Evolutionary conservation across 2,797 vertebrate species (phyloP).

Genomic region (Gastrophryne carolinensis): DNA sequence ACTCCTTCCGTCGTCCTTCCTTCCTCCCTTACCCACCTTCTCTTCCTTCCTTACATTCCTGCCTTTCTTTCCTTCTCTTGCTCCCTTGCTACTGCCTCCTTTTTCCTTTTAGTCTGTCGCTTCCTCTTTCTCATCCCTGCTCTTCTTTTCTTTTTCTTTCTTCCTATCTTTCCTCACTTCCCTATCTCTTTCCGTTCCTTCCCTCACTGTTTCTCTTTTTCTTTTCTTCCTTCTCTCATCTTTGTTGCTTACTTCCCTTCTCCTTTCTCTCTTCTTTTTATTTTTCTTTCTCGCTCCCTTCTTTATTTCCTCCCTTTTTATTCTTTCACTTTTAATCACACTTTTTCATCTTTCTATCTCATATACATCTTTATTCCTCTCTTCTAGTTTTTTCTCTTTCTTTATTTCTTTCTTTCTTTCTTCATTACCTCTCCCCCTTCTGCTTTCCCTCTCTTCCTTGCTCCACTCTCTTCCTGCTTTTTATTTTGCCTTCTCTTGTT

Average conservation of each 20-base stretch:
- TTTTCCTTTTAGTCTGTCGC: not conserved
- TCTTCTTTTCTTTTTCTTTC: not conserved
- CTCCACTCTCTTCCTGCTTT: no score
- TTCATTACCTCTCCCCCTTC: not conserved
- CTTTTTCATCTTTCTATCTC: not conserved
- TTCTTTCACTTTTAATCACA: not conserved
- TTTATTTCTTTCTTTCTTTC: not conserved
- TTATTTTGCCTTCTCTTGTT: no score
- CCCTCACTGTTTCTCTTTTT: not conserved
- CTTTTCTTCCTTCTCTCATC: not conserved
- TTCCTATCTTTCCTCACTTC: not conserved
- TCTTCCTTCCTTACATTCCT: not conserved
- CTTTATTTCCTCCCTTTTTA: not conserved
- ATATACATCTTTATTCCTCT: not conserved
- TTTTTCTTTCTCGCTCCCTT: not conserved
- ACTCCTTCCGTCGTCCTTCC: not conserved
- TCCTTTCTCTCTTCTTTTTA: not conserved
- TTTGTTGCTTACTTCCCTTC: not conserved
- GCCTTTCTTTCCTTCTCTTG: not conserved
- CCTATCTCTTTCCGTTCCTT: not conserved
- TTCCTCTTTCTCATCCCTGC: not conserved
- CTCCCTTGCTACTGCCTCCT: not conserved
- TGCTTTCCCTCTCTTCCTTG: no score
- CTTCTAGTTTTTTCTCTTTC: not conserved
- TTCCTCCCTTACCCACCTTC: not conserved